Percentiles rank a stretch among this genome's conserved stretches.
These are phyloP conservation scores for Bombus turneri DNA, from an alignment of 1,140 invertebrate genomes.

Conservation along the genomic window DNA sequence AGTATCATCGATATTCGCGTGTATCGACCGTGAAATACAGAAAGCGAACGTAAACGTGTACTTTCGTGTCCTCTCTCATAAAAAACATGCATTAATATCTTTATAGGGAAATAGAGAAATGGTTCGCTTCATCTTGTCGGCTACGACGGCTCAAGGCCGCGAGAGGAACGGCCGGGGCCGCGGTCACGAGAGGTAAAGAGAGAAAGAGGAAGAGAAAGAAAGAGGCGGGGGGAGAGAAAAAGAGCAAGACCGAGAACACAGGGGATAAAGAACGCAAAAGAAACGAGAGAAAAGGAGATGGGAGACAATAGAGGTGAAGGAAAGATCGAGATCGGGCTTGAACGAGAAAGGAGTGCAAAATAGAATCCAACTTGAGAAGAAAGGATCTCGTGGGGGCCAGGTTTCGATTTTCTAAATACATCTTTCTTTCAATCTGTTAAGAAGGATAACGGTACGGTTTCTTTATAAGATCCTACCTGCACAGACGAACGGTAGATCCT, in stretches of 20 bases:
- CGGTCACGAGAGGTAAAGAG: slow-evolving; percentile 60
- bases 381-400: slow-evolving; percentile 18
- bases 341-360: slow-evolving; percentile 18
- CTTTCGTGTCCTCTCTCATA: background rate
- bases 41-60: background rate
- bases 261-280: slow-evolving; percentile 24
- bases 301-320: slow-evolving; percentile 24
- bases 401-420: background rate
- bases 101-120: slow-evolving; percentile 45
- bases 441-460: slow-evolving; percentile 14
- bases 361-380: slow-evolving; percentile 20
- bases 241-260: slow-evolving; percentile 18
- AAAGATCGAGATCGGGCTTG: slow-evolving; percentile 29
- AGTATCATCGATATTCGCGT: slow-evolving; percentile 18
- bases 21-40: slow-evolving; percentile 20
- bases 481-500: slow-evolving; percentile 74
- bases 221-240: slow-evolving; percentile 12
- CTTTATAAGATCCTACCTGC: slow-evolving; percentile 69
- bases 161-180: slow-evolving; percentile 72
- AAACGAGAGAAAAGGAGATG: slow-evolving; percentile 19
- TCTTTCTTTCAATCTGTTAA: background rate
- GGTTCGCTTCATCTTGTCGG: slow-evolving; percentile 46
- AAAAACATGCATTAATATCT: slow-evolving; percentile 16
- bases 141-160: slow-evolving; percentile 70
- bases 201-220: slow-evolving; percentile 24